Evolutionary conservation across 2,113 vertebrate species (phyloP).

Genomic region (Rhinolophus ferrumequinum): DNA sequence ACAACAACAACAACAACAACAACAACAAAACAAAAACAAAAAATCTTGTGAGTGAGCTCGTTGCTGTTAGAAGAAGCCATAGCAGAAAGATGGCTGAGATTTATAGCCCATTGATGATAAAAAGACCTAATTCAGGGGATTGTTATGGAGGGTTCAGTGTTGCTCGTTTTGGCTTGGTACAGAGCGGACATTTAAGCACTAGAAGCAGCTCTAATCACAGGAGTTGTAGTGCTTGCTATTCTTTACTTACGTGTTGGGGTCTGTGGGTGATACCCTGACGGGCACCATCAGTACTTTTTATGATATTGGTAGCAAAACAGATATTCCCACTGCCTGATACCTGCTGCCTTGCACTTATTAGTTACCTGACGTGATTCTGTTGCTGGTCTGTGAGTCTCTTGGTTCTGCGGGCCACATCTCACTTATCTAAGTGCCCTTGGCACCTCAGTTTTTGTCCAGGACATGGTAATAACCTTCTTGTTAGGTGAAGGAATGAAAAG

Average conservation of each 20-base stretch:
- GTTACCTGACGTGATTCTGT: not conserved
- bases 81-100: not conserved
- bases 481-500: not conserved
- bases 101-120: not conserved
- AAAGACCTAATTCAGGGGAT: not conserved
- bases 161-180: not conserved
- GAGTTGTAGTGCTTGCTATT: not conserved
- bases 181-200: not conserved
- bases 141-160: not conserved
- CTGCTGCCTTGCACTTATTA: not conserved
- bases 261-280: not conserved
- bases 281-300: not conserved
- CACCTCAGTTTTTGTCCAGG: not conserved
- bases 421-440: not conserved
- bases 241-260: not conserved
- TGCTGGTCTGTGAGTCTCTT: not conserved
- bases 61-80: not conserved
- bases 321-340: not conserved
- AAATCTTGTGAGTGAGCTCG: not conserved
- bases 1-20: too few relatives aligned
- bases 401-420: not conserved
- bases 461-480: not conserved
- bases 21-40: not conserved
- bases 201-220: not conserved
- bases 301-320: not conserved